Base-by-base conservation (phyloP, 1,140 invertebrate species). In the Littorina saxatilis region DNA sequence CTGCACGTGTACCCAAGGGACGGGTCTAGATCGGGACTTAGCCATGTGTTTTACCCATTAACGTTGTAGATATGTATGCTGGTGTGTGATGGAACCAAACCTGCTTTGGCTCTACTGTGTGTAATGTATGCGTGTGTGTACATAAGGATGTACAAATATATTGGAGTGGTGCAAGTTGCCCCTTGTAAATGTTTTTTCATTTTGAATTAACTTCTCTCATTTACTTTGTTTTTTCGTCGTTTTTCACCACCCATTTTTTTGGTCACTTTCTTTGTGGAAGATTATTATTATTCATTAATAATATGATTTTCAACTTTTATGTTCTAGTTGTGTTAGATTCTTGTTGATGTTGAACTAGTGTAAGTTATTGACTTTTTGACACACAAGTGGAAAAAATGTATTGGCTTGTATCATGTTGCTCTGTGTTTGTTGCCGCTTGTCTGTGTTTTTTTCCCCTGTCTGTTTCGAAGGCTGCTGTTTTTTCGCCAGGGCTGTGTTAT, bases 1-100 rank as follows among this genome's bases (percentile, higher is more conserved):
- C 40, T 50, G n/a, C 29, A 29, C 50, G 20, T 73, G 39, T 39
- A 47, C 43, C 70, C 43, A 73, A 47, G 70, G 70, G 70, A 73
- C 70, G 70, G 70, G 70, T 73, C 70, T 73, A 73, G 70, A 73
- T 73, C 70, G 70, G 70, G 70, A 73, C 70, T 73, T 73, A 73
- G 43, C 70, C 70, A 29, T 17, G 23, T 39, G 70, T 73, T 50
- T 13, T 17, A 5, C 70, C 40, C 43, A 50, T 13, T 73, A 23
- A 39, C 50, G 29, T 73, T 73, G 70, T 73, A 73, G 39, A 73
- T 50, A 73, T 50, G 70, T 50, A 43, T 73, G 70, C 40, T 17
- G 47, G 70, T 73, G 68, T 35, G 43, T 50, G 40, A 73, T 7
- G 39, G 35, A 17, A 68, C 32, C 23, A 35, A 35, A 68, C 66